Conservation (phyloP, 1,140 invertebrate species). For the Nasonia vitripennis region DNA sequence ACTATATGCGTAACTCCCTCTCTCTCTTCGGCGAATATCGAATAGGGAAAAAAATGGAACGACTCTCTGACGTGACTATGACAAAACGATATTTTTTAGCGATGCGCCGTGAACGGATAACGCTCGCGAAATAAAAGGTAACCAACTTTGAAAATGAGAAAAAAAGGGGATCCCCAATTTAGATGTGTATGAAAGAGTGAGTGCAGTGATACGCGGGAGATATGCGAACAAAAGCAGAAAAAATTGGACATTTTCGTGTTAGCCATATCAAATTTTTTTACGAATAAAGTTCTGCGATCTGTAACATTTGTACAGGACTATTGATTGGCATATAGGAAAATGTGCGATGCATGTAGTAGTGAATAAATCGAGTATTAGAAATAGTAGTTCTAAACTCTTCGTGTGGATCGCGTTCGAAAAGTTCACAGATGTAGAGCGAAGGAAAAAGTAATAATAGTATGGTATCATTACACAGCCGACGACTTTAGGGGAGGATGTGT, state of each 20-base stretch:
- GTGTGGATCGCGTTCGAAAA: neutral
- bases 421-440: constrained; percentile 5
- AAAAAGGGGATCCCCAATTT: neutral
- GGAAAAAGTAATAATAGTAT: constrained; percentile 9
- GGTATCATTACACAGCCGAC: constrained; percentile 20
- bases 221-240: neutral
- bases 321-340: neutral
- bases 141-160: constrained; percentile 9
- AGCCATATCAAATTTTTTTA: neutral
- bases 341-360: neutral
- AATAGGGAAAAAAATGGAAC: constrained; percentile 25
- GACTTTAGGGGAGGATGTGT: neutral
- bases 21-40: neutral
- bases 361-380: neutral
- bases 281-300: neutral
- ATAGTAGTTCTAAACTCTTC: neutral
- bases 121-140: constrained; percentile 6
- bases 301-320: neutral
- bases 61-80: constrained; percentile 24
- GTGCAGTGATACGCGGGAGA: neutral
- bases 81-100: constrained; percentile 42
- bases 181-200: neutral
- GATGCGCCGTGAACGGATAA: neutral
- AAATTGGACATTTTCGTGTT: neutral
- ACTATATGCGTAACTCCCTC: neutral